These are phyloP conservation scores for Passerculus sandwichensis DNA, from an alignment of 2,797 vertebrate genomes.

Conservation along the genomic window DNA sequence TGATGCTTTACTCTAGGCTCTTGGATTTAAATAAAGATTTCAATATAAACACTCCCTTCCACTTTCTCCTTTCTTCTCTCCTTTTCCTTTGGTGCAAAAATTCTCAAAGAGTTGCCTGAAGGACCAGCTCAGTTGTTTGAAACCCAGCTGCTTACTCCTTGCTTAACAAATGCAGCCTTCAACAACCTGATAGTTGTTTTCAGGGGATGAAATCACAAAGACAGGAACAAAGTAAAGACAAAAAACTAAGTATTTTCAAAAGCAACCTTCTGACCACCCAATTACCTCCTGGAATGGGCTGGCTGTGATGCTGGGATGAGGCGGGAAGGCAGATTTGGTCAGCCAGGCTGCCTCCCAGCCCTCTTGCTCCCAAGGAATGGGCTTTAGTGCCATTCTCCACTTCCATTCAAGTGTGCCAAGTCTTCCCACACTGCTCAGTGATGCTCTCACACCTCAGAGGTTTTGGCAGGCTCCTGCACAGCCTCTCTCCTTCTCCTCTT, in stretches of 20 bases:
- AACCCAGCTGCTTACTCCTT: not conserved
- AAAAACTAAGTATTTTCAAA: not conserved
- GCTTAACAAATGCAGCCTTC: not conserved
- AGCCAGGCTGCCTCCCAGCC: not conserved
- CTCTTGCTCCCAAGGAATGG: not conserved
- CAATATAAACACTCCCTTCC: conserved; percentile 1
- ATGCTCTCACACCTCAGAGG: not conserved
- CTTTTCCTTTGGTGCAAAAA: not conserved
- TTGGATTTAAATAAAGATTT: conserved; percentile 44
- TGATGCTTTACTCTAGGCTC: conserved; percentile 41
- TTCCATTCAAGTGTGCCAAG: not conserved
- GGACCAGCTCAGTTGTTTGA: conserved; percentile 1
- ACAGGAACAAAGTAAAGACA: not conserved
- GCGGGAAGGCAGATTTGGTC: not conserved
- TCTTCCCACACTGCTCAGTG: not conserved
- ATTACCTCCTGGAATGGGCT: not conserved
- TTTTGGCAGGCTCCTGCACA: not conserved
- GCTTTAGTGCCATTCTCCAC: not conserved
- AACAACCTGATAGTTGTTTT: not conserved
- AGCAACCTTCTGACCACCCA: not conserved
- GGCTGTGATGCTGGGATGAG: not conserved
- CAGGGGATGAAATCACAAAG: not conserved
- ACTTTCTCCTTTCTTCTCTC: conserved; percentile 33
- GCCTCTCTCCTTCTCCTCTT: not conserved
- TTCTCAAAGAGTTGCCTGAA: conserved; percentile 2